Evolutionary conservation across 2,797 vertebrate genomes (phyloP), one percentile per base, ranked within the genome.

Genomic region (Euthynnus affinis): DNA sequence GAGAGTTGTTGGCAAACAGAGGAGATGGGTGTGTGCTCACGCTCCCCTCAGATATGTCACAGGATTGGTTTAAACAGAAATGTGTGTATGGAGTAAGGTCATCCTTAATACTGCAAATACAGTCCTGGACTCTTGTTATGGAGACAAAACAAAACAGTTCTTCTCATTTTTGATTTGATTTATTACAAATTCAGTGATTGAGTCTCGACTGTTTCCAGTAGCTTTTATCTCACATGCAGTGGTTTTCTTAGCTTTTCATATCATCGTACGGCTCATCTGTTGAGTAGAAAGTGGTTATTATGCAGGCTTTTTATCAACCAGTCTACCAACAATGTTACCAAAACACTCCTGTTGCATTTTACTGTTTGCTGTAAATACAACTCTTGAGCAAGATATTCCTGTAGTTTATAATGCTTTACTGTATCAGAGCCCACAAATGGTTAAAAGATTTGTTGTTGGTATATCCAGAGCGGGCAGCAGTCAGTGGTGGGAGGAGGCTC

Each of bases 371-470:
- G 85, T 88, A 85, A 91, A 90, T 29, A 85, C 46, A 23, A 8
- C 42, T 34, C 60, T 60, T 17, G 10, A 44, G 49, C 22, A n/a
- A 0, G n/a, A 78, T 52, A 74, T 76, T 22, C n/a, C 46, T 60
- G 58, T 34, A 12, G 22, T 29, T 44, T 55, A 40, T 15, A 71
- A n/a, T 13, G 44, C 69, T 46, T 57, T 22, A 2, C 59, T 78
- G 64, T 71, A 49, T 9, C 59, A 3, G 44, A 77, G 78, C 71
- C 40, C 57, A 80, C 85, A 88, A 90, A 91, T 29, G 32, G 85
- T 89, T 90, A 91, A 91, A 78, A 58, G 64, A 79, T 80, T 62
- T 87, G 78, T 74, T 90, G 87, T 84, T 90, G 86, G 86, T 76
- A 81, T 74, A 80, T 87, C 72, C 77, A 69, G 71, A 81, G 83